These are phyloP conservation scores for Gastrophryne carolinensis DNA, from an alignment of 2,797 vertebrate genomes.

Conservation along the genomic window DNA sequence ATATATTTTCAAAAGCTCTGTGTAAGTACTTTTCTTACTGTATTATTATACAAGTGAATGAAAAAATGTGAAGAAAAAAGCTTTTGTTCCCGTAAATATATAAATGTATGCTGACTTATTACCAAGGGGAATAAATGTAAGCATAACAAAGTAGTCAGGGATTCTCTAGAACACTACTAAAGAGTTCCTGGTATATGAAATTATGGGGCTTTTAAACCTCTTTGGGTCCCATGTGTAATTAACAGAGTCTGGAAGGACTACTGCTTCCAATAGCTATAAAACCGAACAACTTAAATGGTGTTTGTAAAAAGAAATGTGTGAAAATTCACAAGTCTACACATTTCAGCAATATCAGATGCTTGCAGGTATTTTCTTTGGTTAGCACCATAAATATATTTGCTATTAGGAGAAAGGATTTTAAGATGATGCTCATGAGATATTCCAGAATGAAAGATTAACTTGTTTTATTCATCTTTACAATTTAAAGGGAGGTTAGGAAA, in stretches of 20 bases:
- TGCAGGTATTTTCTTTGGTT: background rate
- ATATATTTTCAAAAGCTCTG: background rate
- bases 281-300: background rate
- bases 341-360: background rate
- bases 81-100: background rate
- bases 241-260: conserved; percentile 38
- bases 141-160: conserved; percentile 1
- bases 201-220: conserved; percentile 30
- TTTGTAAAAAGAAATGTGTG: conserved; percentile 29
- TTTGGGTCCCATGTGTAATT: conserved; percentile 29
- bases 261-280: conserved; percentile 27
- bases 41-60: background rate
- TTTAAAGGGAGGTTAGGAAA: background rate
- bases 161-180: conserved; percentile 9
- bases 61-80: background rate
- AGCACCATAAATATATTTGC: conserved; percentile 4
- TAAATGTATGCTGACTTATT: conserved; percentile 13
- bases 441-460: background rate
- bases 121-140: conserved; percentile 23
- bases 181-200: conserved; percentile 24
- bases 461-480: background rate
- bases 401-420: background rate
- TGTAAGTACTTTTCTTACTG: background rate
- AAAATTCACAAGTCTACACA: conserved; percentile 29
- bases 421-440: background rate